These are phyloP conservation scores for Yponomeuta sedellus DNA, from an alignment of 2,888 invertebrate species.

Conservation along the genomic window DNA sequence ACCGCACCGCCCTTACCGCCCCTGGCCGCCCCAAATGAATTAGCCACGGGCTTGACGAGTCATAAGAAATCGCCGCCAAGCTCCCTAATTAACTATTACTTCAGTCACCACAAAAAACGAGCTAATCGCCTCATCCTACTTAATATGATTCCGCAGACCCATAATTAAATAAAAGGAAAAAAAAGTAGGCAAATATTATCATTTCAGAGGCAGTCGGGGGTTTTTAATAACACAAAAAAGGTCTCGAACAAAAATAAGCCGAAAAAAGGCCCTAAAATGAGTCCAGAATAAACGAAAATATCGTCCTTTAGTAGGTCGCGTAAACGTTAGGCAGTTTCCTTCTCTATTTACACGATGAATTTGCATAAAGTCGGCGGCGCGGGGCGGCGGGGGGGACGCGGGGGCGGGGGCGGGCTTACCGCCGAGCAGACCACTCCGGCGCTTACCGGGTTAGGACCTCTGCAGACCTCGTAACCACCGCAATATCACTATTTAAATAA, in stretches of 20 bases:
- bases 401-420: background rate
- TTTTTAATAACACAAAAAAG: conserved; percentile 4
- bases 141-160: background rate
- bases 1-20: too few species aligned
- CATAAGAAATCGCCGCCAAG: background rate
- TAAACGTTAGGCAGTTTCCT: conserved; percentile 12
- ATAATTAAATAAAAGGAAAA: background rate
- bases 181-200: background rate
- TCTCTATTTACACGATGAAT: conserved; percentile 12
- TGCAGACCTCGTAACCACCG: background rate
- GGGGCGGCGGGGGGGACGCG: background rate
- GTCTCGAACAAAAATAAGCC: conserved; percentile 1
- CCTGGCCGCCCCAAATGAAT: background rate
- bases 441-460: background rate
- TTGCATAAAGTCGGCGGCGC: conserved; percentile 7
- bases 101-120: background rate
- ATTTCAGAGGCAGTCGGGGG: background rate
- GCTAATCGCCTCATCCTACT: background rate
- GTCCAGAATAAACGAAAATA: background rate
- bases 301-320: conserved; percentile 3
- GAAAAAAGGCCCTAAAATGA: conserved; percentile 3
- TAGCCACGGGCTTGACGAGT: background rate
- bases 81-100: background rate
- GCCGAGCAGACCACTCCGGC: background rate
- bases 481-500: background rate